Conservation (phyloP, 2,797 vertebrate species). For the Tokudaia tokunoshimensis region DNA sequence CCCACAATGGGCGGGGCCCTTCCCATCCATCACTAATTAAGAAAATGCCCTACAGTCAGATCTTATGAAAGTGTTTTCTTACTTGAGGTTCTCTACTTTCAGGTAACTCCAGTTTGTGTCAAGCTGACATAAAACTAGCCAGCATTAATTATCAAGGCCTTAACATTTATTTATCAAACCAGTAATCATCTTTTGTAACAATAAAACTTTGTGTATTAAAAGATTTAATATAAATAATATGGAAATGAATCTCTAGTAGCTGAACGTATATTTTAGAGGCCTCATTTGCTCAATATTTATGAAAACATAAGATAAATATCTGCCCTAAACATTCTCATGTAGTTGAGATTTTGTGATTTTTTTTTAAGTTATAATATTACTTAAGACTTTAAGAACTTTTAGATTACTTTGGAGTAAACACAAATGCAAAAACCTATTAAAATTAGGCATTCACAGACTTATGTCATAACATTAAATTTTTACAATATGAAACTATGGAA, state of each 20-base stretch:
- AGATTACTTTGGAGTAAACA: constrained; percentile 44
- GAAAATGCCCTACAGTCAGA: neutral
- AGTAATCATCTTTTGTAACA: constrained; percentile 49
- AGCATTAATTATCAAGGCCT: constrained; percentile 35
- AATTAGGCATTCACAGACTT: neutral
- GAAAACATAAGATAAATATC: constrained; percentile 56
- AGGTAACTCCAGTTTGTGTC: neutral
- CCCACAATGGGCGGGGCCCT: too few relatives aligned
- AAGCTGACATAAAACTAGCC: neutral
- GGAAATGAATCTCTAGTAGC: neutral
- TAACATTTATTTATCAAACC: constrained; percentile 52
- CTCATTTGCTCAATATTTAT: constrained; percentile 16
- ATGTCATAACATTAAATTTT: constrained; percentile 27
- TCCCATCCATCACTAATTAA: neutral
- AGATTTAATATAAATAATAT: constrained; percentile 48
- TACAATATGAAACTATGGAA: constrained; percentile 47
- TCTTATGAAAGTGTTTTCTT: neutral
- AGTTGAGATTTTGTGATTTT: constrained; percentile 52
- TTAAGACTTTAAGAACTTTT: constrained; percentile 23
- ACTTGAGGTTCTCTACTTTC: neutral
- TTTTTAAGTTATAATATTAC: constrained; percentile 40
- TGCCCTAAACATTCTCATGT: constrained; percentile 39
- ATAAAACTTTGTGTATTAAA: constrained; percentile 55
- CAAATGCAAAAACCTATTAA: constrained; percentile 54
- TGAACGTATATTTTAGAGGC: constrained; percentile 30